A percentile compares a stretch with the other conserved stretches of the same genome.
phyloP scores from a whole-genome alignment of 2,797 vertebrate genomes.

The Microchirus variegatus region DNA sequence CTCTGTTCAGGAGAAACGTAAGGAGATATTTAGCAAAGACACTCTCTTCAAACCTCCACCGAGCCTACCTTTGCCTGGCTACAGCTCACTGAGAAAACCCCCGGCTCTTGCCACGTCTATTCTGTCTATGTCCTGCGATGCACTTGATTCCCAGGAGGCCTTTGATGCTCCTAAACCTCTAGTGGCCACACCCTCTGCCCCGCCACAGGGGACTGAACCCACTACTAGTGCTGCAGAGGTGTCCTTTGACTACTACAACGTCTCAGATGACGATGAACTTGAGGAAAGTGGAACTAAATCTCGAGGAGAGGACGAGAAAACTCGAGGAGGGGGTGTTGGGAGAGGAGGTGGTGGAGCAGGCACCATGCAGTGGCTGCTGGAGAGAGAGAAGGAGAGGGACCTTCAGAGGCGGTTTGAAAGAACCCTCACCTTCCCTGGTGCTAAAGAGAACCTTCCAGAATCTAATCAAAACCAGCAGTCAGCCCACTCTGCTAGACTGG shows the following conservation, averaged over 20 bases:
- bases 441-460: constrained; percentile 82
- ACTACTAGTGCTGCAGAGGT: constrained; percentile 84
- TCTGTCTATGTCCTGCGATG: constrained; percentile 75
- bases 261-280: constrained; percentile 94
- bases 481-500: constrained; percentile 93
- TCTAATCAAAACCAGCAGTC: constrained; percentile 93
- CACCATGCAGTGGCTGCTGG: constrained; percentile 97
- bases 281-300: constrained; percentile 88
- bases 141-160: constrained; percentile 88
- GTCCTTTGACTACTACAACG: constrained; percentile 97
- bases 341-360: constrained; percentile 85
- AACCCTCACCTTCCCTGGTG: constrained; percentile 93
- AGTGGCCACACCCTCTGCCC: constrained; percentile 62
- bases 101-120: constrained; percentile 37
- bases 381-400: constrained; percentile 95
- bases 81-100: constrained; percentile 86
- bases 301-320: constrained; percentile 84
- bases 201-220: constrained; percentile 78
- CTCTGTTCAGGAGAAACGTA: constrained; percentile 90
- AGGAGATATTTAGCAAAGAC: constrained; percentile 97
- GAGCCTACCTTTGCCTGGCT: constrained; percentile 86
- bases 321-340: constrained; percentile 74
- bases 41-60: constrained; percentile 94
- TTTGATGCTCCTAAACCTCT: constrained; percentile 89
- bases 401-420: constrained; percentile 97